Evolutionary conservation across 2,113 vertebrate genomes (phyloP).

Genomic region (Scopus umbretta): DNA sequence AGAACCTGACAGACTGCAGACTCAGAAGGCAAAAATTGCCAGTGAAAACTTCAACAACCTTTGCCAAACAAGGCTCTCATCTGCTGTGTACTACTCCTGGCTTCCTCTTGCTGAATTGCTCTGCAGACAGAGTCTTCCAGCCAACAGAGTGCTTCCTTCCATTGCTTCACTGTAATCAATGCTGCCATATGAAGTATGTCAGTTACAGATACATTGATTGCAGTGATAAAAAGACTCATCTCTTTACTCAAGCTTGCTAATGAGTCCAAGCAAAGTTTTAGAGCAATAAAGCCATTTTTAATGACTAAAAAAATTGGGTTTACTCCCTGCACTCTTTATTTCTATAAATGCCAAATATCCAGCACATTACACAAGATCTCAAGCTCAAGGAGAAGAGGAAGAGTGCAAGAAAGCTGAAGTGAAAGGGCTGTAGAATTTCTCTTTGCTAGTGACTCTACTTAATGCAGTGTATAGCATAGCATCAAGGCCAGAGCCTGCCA

Average conservation of each 20-base stretch:
- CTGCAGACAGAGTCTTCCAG: background rate
- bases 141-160: background rate
- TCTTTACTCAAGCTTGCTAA: background rate
- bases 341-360: slow-evolving; percentile 25
- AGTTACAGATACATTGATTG: background rate
- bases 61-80: background rate
- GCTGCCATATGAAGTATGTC: background rate
- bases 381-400: background rate
- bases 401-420: background rate
- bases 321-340: background rate
- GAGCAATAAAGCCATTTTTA: background rate
- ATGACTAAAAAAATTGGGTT: background rate
- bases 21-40: background rate
- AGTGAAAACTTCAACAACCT: background rate
- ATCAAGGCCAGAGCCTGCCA: background rate
- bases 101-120: background rate
- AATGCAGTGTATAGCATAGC: background rate
- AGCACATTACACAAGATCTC: background rate
- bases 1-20: background rate
- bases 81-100: background rate
- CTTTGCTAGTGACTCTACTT: background rate
- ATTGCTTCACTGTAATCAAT: background rate
- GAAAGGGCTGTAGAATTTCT: background rate
- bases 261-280: slow-evolving; percentile 31
- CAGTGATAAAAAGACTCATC: background rate